These are phyloP conservation scores for Chaunax sp. DNA, from an alignment of 2,797 vertebrate species.

Conservation along the genomic window DNA sequence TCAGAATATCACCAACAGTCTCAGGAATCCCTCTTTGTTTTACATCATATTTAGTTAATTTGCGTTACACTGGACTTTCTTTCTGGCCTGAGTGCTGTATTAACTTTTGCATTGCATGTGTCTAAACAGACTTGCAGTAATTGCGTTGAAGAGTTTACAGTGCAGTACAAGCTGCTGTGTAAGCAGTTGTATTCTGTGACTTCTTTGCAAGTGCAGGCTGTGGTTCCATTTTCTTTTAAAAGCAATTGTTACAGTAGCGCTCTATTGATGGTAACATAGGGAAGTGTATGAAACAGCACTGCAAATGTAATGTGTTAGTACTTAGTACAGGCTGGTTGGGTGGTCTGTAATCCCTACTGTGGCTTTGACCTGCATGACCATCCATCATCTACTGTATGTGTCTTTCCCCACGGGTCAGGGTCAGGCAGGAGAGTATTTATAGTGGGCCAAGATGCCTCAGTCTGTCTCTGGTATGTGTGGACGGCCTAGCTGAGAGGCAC, in stretches of 20 bases:
- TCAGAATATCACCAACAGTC: background rate
- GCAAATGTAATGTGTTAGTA: constrained; percentile 22
- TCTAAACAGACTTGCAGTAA: constrained; percentile 15
- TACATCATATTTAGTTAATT: background rate
- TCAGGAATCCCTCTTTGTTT: background rate
- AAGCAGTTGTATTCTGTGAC: constrained; percentile 23
- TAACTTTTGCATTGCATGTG: background rate
- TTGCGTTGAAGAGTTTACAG: constrained; percentile 8
- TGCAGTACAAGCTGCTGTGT: constrained; percentile 19
- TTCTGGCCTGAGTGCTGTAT: background rate
- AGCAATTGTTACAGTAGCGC: constrained; percentile 14
- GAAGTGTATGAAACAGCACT: background rate
- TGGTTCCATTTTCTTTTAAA: constrained; percentile 32
- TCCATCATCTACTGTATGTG: constrained; percentile 58
- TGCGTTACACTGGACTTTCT: background rate
- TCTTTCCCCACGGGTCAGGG: constrained; percentile 55
- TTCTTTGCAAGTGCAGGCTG: constrained; percentile 16
- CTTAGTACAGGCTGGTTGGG: constrained; percentile 35
- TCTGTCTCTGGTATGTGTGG: constrained; percentile 49
- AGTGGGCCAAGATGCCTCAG: constrained; percentile 54
- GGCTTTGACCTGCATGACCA: constrained; percentile 39
- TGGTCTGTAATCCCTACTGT: constrained; percentile 60
- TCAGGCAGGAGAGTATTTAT: constrained; percentile 68
- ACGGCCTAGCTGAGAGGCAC: constrained; percentile 38
- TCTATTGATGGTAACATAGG: constrained; percentile 31